Base-by-base conservation (phyloP, 2,888 invertebrate species). In the Netelia virgata region DNA sequence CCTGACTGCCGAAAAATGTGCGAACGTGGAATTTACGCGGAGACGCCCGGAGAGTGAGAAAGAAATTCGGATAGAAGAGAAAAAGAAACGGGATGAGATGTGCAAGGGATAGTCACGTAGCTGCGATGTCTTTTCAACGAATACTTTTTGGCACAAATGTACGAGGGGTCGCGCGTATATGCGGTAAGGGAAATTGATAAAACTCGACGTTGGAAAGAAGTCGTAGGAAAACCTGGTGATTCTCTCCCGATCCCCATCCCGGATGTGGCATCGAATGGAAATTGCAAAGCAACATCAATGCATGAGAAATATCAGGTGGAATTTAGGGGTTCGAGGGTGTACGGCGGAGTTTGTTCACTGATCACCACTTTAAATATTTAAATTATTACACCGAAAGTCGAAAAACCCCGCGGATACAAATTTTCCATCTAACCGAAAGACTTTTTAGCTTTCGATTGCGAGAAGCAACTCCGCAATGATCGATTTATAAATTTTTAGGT, bases 81-180 rank as follows among this genome's bases (percentile, higher is more conserved):
- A n/a, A 41, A 64, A 73, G 23, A 74, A 53, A 23, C 50, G 47
- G 57, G 70, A 61, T 41, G 16, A 16, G 57, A 28, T 55, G 9
- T 72, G 81, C 47, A 43, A 64, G 57, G 36, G 78, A 64, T 70
- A 61, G 81, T 81, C 74, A 75, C 69, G 69, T 81, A 63, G n/a
- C n/a, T 41, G 3, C 59, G 68, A 74, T 68, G 74, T 74, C 73
- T 61, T 63, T 64, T 74, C 66, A 14, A 14, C 47, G 41, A 50
- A 66, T 73, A 43, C 28, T 47, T 50, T 64, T 23, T 68, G 18
- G 68, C 41, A 76, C 68, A 68, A 76, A 76, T 68, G 59, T 57
- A 76, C 43, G 76, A 76, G 47, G 36, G 36, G 23, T 66, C 43
- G 53, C 61, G 41, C 41, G 20, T 53, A 59, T 70, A 23, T 41